Evolutionary conservation across 2,113 vertebrate species (phyloP).

Genomic region (Poeciliopsis turrubarensis): DNA sequence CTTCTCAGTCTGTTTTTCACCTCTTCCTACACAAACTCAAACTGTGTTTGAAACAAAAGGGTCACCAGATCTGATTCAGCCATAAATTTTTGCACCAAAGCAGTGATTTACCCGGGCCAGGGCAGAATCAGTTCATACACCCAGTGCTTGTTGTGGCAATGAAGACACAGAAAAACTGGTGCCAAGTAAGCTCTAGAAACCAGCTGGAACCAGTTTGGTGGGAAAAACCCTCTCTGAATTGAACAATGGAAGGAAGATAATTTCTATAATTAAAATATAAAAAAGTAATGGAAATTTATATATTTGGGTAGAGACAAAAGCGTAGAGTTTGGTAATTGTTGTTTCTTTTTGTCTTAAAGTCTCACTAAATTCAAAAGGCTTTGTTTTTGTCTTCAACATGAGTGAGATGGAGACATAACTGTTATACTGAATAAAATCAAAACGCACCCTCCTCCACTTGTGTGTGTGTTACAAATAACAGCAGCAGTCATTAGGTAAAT

Average conservation of each 20-base stretch:
- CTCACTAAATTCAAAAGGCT: too few species aligned
- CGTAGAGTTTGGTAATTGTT: too few species aligned
- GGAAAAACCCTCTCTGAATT: background rate
- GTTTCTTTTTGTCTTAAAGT: too few species aligned
- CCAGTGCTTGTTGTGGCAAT: background rate
- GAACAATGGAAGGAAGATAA: background rate
- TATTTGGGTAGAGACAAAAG: too few species aligned
- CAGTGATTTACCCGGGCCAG: background rate
- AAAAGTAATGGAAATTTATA: too few species aligned
- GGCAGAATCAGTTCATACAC: background rate
- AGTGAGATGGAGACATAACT: background rate
- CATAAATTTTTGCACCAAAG: background rate
- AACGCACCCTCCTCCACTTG: background rate
- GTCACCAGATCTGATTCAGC: background rate
- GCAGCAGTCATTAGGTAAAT: conserved; percentile 29
- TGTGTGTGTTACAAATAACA: conserved; percentile 25
- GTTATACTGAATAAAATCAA: too few species aligned
- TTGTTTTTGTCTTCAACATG: too few species aligned
- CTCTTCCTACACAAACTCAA: background rate
- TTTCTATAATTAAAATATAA: too few species aligned
- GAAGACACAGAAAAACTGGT: background rate
- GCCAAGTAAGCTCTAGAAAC: background rate
- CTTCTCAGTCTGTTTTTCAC: too few species aligned
- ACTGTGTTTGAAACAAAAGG: background rate
- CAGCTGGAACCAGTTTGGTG: background rate